Percentiles rank a stretch among this genome's conserved stretches.
phyloP scores from a whole-genome alignment of 2,113 vertebrate genomes.

The Herpetotheres cachinnans region DNA sequence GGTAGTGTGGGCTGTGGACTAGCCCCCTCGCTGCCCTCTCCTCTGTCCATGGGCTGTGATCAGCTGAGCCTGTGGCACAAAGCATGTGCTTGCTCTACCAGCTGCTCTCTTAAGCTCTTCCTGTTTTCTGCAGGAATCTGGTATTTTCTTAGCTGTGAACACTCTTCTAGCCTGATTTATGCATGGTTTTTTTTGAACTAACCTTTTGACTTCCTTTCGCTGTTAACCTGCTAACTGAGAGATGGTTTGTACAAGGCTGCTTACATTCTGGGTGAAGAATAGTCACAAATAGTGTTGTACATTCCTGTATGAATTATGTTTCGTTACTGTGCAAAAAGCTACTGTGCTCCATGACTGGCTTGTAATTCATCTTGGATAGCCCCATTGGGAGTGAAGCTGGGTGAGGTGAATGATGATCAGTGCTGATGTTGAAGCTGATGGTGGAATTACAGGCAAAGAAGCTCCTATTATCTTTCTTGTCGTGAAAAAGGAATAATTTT shows the following conservation, averaged over 20 bases:
- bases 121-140: neutral
- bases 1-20: neutral
- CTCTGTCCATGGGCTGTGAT: neutral
- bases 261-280: neutral
- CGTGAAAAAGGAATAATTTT: neutral
- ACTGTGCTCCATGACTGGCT: neutral
- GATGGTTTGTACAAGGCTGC: neutral
- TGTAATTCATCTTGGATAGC: neutral
- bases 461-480: neutral
- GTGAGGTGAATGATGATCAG: neutral
- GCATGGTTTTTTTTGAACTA: neutral
- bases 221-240: neutral
- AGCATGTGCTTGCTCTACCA: neutral
- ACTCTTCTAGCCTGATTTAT: neutral
- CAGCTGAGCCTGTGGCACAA: neutral
- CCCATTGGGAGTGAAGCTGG: fast-evolving
- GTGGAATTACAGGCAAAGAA: neutral
- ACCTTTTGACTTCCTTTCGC: neutral
- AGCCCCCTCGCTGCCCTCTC: neutral
- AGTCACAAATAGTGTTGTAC: neutral
- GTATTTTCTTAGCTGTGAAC: neutral
- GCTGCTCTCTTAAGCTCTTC: neutral
- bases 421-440: neutral
- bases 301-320: neutral
- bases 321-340: neutral